Evolutionary conservation across 2,797 vertebrate species (phyloP), one percentile per base, ranked within the genome.

Genomic region (Pagetopsis macropterus): DNA sequence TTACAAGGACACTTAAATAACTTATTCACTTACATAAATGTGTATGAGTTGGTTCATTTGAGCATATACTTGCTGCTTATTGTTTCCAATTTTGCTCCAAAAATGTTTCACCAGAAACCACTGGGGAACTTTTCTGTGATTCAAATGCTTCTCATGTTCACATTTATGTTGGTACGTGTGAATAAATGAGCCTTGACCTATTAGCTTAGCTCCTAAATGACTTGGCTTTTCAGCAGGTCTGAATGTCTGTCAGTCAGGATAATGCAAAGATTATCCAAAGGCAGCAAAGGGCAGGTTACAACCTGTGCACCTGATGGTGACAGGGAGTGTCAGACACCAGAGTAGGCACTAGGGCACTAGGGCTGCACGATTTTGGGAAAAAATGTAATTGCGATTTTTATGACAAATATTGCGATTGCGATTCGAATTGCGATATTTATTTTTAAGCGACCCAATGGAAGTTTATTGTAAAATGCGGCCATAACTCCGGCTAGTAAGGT

Each of bases 271-370:
- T 82, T 79, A 72, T 52, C 57, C 71, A 37, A 49, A 68, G 3
- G 1, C 58, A 55, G 50, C 48, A 76, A 84, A 84, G 65, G 80
- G 72, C 85, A 81, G 60, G 76, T 82, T 70, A 43, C 37, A 84
- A 68, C 84, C 78, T 78, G 73, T 74, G 75, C 17, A 61, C 3
- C 19, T 11, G 52, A 56, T 81, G 45, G 58, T 69, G 62, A 69
- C 9, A 2, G 68, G 79, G 74, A 75, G 70, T 70, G 77, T 56
- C 69, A 50, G 37, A 68, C 69, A 65, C 45, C 33, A 21, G 80
- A 63, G 40, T 50, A 51, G 73, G 63, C 50, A 72, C 33, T n/a
- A n/a, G n/a, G n/a, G 43, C 79, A 66, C 67, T 21, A 21, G 21
- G 21, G 21, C 21, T 21, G 21, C 21, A 21, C 21, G 21, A 21